phyloP scores from a whole-genome alignment of 2,888 invertebrate genomes.

The Bimastos eiseni region DNA sequence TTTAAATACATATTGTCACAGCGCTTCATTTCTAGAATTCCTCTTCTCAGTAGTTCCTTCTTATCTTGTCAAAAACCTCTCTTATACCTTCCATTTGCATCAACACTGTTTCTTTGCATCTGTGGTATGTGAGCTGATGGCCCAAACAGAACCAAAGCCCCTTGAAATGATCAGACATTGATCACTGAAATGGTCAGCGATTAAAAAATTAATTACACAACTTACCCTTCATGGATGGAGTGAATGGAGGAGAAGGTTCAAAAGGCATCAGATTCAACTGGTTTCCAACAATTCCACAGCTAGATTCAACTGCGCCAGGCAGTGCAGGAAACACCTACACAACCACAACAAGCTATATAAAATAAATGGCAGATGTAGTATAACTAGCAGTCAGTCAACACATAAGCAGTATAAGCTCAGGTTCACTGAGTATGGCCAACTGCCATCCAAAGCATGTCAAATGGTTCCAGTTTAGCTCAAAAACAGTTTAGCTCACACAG shows the following conservation, averaged over 20 bases:
- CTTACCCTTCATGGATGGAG: slow-evolving; percentile 14
- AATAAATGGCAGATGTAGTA: too few relatives aligned
- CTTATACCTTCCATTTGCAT: neutral
- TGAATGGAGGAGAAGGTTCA: slow-evolving; percentile 18
- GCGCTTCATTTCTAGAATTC: neutral
- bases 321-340: slow-evolving; percentile 26
- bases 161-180: neutral
- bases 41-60: neutral
- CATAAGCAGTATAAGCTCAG: neutral
- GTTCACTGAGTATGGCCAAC: neutral
- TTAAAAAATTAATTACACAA: neutral
- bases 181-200: neutral
- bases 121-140: neutral
- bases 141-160: neutral
- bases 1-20: neutral
- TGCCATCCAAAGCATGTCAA: too few relatives aligned
- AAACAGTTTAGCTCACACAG: too few relatives aligned
- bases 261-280: neutral
- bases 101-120: neutral
- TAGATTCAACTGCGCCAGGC: neutral
- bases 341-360: neutral
- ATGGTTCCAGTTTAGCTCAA: too few relatives aligned
- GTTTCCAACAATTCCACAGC: neutral
- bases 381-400: neutral
- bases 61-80: neutral